Base-by-base conservation (phyloP, 1,140 invertebrate species). In the Caenorhabditis latens region DNA sequence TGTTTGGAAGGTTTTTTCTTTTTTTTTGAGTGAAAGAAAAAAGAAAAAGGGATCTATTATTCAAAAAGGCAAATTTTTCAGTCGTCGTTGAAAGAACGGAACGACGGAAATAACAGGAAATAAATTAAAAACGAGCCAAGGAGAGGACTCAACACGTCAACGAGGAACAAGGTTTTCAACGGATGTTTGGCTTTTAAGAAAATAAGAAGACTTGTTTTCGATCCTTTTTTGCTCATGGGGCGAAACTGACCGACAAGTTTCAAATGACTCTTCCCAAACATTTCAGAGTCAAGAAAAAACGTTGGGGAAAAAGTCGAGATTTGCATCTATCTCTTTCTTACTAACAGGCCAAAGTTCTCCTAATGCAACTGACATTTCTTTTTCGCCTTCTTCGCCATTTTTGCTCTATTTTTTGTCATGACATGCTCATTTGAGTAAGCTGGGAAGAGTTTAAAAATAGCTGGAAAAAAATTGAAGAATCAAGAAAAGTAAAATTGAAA, bases 301-400 rank as follows among this genome's bases (percentile, higher is more conserved):
- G 11, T 40, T 24, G 14, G 71, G 42, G 14, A 50, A 24, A 79
- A 79, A 79, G 43, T 79, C 71, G 53, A 79, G 71, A 79, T 79
- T 48, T 79, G 46, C 46, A 79, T 79, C 71, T 79, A 50, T 79
- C 71, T 79, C 46, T 43, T 71, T 13, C 71, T 53, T 79, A 79
- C 71, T 79, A 79, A 79, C 71, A 19, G 71, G 71, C 46, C 71
- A 79, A 79, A 79, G 71, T 79, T 79, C 71, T 79, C 53, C 46
- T 79, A 79, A 79, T 50, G 71, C 43, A 50, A 79, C 71, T 79
- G 71, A 79, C 71, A 79, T 79, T 50, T 79, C 46, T 79, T 50
- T 43, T 13, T 43, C 42, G 5, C 46, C 42, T 79, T 79, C 21
- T 40, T 19, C 46, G 4, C 71, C 24, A 53, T 24, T 50, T 79